Base-by-base conservation (phyloP, 2,888 invertebrate species). In the Diploptera punctata region DNA sequence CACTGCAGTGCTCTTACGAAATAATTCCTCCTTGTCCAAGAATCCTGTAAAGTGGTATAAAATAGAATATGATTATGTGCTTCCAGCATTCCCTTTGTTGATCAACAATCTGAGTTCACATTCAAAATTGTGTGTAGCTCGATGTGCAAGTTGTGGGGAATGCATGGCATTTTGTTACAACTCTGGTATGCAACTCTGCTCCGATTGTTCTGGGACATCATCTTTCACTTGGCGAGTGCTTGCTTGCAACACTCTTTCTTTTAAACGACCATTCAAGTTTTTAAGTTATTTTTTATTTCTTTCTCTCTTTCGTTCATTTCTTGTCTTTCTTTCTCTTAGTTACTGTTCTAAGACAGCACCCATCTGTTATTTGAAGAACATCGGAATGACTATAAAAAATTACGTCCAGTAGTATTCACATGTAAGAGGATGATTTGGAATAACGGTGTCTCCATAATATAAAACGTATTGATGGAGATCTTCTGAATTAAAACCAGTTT, bases 191-290 rank as follows among this genome's bases (percentile, higher is more conserved):
- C 31, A 49, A 38, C 68, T 21, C 18, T 38, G 57, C 68, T 33
- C 43, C 69, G 69, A 69, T 69, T 69, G 69, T 69, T 60, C 69
- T 57, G 26, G 26, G 57, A 57, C 57, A 13, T 69, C 69, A 69
- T 69, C 69, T 60, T 69, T 69, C 69, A 69, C 54, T 18, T 26
- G 44, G 38, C 13, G 33, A 49, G 62, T 29, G 33, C 33, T 31
- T 31, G 52, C 57, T 43, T 54, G 52, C 38, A 33, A 24, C 52
- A 52, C 52, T 24, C 33, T 54, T 21, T 49, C 52, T 54, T 33
- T 62, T 43, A 33, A 33, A 44, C 44, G 24, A 57, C 29, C 29
- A 9, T 18, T n/a, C 29, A 4, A 9, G 18, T 9, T 3, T 52
- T 52, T 57, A 26, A 24, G n/a, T 57, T 5, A 29, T 5, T 57